phyloP scores from a whole-genome alignment of 2,888 invertebrate species.

The Cheilosia vernalis region DNA sequence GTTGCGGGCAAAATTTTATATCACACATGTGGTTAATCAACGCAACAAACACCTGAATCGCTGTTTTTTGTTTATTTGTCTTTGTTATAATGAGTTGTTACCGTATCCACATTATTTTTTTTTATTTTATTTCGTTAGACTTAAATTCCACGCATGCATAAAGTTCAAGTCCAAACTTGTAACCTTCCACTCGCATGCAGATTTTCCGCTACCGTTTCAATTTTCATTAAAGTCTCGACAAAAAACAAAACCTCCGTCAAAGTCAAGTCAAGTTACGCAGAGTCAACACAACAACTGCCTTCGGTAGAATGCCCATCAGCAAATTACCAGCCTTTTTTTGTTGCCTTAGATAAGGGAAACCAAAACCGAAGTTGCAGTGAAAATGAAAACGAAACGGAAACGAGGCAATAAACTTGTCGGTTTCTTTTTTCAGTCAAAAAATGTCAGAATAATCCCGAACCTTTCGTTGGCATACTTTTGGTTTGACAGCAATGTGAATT shows the following conservation, averaged over 20 bases:
- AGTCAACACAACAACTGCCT: constrained; percentile 1
- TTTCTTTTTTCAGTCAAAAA: constrained; percentile 1
- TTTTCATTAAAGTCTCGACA: background rate
- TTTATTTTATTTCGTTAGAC: too few relatives aligned
- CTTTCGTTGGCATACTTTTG: constrained; percentile 43
- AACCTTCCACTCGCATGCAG: background rate
- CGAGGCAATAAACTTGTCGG: constrained; percentile 6
- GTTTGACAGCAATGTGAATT: background rate
- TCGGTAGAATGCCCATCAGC: constrained; percentile 11
- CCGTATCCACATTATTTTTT: too few relatives aligned
- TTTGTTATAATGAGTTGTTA: too few relatives aligned
- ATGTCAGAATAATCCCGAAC: constrained; percentile 22
- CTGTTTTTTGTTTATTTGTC: too few relatives aligned
- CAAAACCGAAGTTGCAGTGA: background rate
- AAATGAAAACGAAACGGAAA: constrained; percentile 30
- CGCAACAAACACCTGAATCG: too few relatives aligned
- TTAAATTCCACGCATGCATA: background rate
- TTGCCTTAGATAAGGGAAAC: background rate
- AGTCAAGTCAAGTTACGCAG: constrained; percentile 6
- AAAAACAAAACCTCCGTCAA: background rate
- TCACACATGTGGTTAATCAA: too few relatives aligned
- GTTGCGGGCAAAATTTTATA: too few relatives aligned
- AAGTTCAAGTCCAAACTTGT: background rate
- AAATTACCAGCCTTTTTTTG: background rate
- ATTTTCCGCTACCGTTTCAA: background rate